Evolutionary conservation across 2,797 vertebrate genomes (phyloP).

Genomic region (Neopelma chrysocephalum): DNA sequence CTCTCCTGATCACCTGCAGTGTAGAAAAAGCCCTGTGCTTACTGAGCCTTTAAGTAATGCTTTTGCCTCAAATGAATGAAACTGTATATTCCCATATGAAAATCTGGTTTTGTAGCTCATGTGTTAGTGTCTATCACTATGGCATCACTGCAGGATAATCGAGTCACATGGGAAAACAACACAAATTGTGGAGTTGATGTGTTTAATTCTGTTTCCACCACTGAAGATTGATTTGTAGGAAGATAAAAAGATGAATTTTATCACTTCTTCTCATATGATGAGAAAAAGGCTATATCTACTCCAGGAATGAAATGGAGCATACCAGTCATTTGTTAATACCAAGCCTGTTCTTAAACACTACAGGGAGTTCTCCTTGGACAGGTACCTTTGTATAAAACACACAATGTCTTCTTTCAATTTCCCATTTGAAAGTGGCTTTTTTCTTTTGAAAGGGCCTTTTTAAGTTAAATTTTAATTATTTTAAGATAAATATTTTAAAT

Average conservation of each 20-base stretch:
- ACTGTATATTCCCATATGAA: background rate
- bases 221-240: background rate
- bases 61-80: background rate
- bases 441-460: background rate
- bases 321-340: background rate
- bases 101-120: background rate
- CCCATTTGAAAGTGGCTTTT: background rate
- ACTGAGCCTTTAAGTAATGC: background rate
- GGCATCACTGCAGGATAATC: background rate
- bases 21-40: background rate
- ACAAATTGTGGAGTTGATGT: background rate
- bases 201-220: background rate
- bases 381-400: background rate
- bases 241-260: background rate
- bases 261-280: background rate
- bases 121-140: background rate
- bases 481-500: background rate
- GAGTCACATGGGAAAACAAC: background rate
- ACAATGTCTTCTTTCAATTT: background rate
- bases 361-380: background rate
- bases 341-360: rapidly evolving
- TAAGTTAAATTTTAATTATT: background rate
- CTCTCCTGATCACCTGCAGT: background rate
- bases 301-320: background rate
- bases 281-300: background rate